These are phyloP conservation scores for Phymatocera aterrima DNA, from an alignment of 2,888 invertebrate genomes.

Conservation along the genomic window DNA sequence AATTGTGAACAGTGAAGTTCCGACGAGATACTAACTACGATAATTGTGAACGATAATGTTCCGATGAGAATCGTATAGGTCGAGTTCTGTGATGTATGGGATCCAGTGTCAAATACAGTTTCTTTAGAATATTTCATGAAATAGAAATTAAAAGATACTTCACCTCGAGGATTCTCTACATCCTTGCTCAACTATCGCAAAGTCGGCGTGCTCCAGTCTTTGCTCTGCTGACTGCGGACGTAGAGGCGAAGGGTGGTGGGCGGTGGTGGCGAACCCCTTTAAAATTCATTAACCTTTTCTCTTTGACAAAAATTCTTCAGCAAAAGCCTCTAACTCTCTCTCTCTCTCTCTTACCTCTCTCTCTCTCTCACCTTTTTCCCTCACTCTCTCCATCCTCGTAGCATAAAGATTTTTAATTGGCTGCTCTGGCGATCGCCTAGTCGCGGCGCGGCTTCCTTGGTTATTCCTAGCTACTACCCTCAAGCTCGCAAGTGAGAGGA, in stretches of 20 bases:
- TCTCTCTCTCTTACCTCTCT: constrained; percentile 56
- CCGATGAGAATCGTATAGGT: no score
- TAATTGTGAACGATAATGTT: no score
- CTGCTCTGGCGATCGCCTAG: constrained; percentile 56
- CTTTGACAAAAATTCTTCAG: constrained; percentile 25
- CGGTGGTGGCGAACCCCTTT: constrained; percentile 3
- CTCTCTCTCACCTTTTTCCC: constrained; percentile 56
- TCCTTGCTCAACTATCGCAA: background rate
- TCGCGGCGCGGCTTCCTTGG: background rate
- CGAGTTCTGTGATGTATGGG: background rate
- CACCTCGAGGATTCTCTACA: background rate
- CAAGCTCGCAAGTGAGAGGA: background rate
- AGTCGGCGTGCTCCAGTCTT: background rate
- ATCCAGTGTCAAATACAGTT: background rate
- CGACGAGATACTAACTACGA: no score
- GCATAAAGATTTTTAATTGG: constrained; percentile 63
- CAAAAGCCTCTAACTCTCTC: constrained; percentile 39
- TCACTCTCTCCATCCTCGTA: constrained; percentile 32
- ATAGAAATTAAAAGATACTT: constrained; percentile 6
- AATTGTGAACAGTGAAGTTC: no score
- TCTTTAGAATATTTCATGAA: background rate
- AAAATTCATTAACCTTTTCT: constrained; percentile 33
- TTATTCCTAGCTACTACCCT: background rate
- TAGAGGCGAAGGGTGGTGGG: background rate
- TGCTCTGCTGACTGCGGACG: background rate